Evolutionary conservation across 2,113 vertebrate species (phyloP), one percentile per base, ranked within the genome.

Genomic region (Scalopus aquaticus): DNA sequence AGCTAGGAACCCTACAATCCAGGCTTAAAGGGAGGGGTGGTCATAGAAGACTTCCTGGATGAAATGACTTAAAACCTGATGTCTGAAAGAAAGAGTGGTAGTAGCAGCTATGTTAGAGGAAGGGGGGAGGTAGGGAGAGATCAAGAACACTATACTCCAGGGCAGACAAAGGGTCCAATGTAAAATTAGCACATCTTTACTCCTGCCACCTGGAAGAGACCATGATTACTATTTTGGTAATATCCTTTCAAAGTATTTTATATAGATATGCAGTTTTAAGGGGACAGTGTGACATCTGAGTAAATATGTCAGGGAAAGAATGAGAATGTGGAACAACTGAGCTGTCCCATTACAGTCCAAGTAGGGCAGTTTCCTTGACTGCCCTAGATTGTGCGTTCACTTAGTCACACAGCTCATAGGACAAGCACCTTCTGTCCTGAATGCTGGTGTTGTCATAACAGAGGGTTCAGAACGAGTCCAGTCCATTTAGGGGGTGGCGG

Each of bases 341-440:
- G 73, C 72, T 30, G 46, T 44, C 72, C 79, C 72, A 7, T 64
- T 92, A 65, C 42, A 20, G 58, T 70, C 56, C 94, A 96, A 95
- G 90, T 86, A 87, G 90, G 87, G n/a, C 44, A 46, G 67, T 92
- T 70, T 54, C 72, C n/a, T 17, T 65, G 51, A 35, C 69, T 83
- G 83, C 22, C 93, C 67, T 72, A 37, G 60, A 96, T 87, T 12
- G 22, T 76, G 46, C 60, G 1, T 88, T 80, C 49, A 51, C 42
- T 80, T 5, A 51, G 24, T 72, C 65, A 37, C 39, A 69, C 51
- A 51, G 93, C 49, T 81, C 62, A 54, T 49, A 8, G 39, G 19
- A 35, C 42, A 12, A 72, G 72, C 60, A 91, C 85, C 46, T 73
- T 70, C 51, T 85, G 84, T 89, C 64, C 88, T 26, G 10, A 35